Evolutionary conservation across 2,888 invertebrate genomes (phyloP), one percentile per base, ranked within the genome.

Genomic region (Zeuzera pyrina): DNA sequence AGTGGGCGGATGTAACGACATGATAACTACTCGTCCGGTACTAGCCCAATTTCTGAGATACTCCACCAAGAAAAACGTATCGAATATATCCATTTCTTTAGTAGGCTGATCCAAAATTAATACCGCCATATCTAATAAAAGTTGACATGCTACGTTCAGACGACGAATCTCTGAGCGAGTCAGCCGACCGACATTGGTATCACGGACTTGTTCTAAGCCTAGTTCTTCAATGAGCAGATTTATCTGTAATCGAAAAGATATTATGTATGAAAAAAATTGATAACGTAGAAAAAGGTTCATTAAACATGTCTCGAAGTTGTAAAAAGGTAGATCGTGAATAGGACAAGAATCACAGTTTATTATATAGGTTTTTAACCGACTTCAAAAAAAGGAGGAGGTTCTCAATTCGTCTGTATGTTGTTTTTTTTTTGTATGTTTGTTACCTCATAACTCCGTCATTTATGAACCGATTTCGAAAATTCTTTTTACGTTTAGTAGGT

Each of bases 21-120:
- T 87, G 26, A 97, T 89, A 8, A 96, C 94, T 29, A 95, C 92
- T 44, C 95, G 85, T 1, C 93, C 89, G 22, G 87, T 86, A 44
- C 88, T 86, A 15, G 94, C 93, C 94, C 97, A 97, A 64, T 96
- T 95, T 43, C 96, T 87, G 44, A 97, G 77, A 67, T 96, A 97
- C 66, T 97, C 97, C 35, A 97, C 92, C 29, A 97, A 73, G 69
- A 97, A 97, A 73, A 97, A 97, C 0, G 96, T 95, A 58, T 97
- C 97, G 53, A 97, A 97, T 42, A 97, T 95, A 58, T 97, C 97
- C 89, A 95, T 91, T 35, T 92, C 93, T 52, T 89, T 88, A 0
- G 93, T 92, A 0, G 96, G 94, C 70, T 95, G 93, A 66, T 97
- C 96, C 34, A 97, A 78, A 15, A 95, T 88, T 0, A 97, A 85